phyloP scores from a whole-genome alignment of 2,888 invertebrate species.

The Ectemnius lituratus region DNA sequence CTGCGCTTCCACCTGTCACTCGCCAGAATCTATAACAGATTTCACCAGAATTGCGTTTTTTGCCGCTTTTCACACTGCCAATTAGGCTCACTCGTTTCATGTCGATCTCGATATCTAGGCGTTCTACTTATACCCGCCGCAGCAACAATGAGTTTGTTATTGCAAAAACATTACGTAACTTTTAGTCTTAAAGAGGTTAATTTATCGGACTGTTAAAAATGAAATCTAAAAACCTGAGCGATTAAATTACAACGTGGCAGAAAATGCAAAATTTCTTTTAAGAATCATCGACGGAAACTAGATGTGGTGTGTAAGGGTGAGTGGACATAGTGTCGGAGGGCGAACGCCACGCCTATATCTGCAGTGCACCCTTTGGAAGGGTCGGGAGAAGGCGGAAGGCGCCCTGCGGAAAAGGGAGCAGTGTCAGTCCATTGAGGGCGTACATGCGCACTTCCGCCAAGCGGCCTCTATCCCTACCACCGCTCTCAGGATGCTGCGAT shows the following conservation, averaged over 20 bases:
- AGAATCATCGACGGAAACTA: neutral
- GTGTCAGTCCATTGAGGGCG: slow-evolving; percentile 57
- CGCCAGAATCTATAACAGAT: slow-evolving; percentile 40
- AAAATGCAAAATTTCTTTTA: neutral
- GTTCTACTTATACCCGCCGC: too few species aligned
- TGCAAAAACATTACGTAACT: too few species aligned
- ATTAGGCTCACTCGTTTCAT: too few species aligned
- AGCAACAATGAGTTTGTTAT: too few species aligned
- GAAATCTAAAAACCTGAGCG: too few species aligned
- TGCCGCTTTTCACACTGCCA: too few species aligned
- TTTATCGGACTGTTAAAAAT: too few species aligned
- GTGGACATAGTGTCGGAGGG: slow-evolving; percentile 23
- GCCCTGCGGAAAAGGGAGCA: slow-evolving; percentile 59
- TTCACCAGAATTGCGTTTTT: slow-evolving; percentile 33
- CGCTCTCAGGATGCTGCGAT: slow-evolving; percentile 64
- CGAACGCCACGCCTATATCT: slow-evolving; percentile 61
- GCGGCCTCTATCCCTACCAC: slow-evolving; percentile 20
- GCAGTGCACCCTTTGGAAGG: slow-evolving; percentile 57
- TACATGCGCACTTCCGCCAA: slow-evolving; percentile 59
- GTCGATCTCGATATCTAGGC: too few species aligned
- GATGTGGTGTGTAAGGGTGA: neutral
- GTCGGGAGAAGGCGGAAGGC: slow-evolving; percentile 32
- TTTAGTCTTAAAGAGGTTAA: too few species aligned
- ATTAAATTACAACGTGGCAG: too few species aligned
- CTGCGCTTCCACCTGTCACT: slow-evolving; percentile 54